Evolutionary conservation across 1,140 invertebrate genomes (phyloP).

Genomic region (Diorhabda sublineata): DNA sequence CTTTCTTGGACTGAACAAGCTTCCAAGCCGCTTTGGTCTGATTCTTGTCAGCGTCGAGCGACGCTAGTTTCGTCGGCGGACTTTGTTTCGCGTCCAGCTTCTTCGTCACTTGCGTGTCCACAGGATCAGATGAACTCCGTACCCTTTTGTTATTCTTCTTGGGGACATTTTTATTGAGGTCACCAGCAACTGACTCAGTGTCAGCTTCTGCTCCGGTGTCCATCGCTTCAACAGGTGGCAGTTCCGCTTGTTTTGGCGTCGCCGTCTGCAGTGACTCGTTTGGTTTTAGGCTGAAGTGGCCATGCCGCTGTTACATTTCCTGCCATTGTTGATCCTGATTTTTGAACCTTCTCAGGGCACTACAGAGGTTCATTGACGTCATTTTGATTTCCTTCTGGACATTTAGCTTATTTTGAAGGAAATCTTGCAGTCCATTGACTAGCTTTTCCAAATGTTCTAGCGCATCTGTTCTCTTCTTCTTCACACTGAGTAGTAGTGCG

Average conservation of each 20-base stretch:
- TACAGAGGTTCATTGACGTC: too few relatives aligned
- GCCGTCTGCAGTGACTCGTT: background rate
- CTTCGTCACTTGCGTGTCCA: background rate
- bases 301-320: too few relatives aligned
- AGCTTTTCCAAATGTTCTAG: constrained; percentile 8
- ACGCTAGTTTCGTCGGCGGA: background rate
- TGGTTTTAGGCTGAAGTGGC: background rate
- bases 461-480: constrained; percentile 7
- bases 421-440: too few relatives aligned
- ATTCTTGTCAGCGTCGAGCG: background rate
- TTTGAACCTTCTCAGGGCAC: too few relatives aligned
- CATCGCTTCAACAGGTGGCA: background rate
- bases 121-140: background rate
- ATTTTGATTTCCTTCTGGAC: too few relatives aligned
- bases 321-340: too few relatives aligned
- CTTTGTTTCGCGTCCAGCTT: constrained; percentile 5
- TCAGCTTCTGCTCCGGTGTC: constrained; percentile 3
- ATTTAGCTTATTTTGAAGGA: background rate
- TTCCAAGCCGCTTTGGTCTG: background rate
- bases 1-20: background rate
- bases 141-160: background rate
- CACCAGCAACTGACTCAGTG: background rate
- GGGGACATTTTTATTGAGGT: background rate
- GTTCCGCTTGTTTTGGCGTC: background rate
- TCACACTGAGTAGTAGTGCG: constrained; percentile 2